Conservation (phyloP, 2,888 invertebrate species). For the Nemapogon koenigi region DNA sequence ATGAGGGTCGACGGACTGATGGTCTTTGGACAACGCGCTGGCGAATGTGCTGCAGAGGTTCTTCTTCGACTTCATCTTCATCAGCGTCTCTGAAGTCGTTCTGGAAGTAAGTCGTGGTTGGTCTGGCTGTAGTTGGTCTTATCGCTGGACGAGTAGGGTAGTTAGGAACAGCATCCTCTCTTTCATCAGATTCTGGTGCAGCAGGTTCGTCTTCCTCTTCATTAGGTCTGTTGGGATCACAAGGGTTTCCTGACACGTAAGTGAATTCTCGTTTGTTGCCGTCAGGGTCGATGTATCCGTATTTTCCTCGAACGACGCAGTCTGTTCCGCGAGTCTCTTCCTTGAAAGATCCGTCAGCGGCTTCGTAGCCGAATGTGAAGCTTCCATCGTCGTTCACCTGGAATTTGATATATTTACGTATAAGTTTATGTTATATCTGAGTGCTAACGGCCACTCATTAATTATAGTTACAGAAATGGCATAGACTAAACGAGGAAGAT, state of each 20-base stretch:
- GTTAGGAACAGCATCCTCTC: conserved; percentile 68
- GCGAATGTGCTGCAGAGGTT: conserved; percentile 51
- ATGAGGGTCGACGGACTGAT: conserved; percentile 34
- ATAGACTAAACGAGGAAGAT: no score
- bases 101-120: conserved; percentile 71
- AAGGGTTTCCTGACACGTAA: conserved; percentile 85
- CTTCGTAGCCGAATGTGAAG: conserved; percentile 85
- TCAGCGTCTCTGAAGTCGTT: conserved; percentile 72
- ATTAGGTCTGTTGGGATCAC: conserved; percentile 82
- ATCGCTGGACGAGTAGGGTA: conserved; percentile 59
- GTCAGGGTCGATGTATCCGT: conserved; percentile 86
- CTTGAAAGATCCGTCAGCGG: conserved; percentile 85
- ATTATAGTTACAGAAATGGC: no score
- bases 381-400: conserved; percentile 81
- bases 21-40: conserved; percentile 57
- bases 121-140: conserved; percentile 51
- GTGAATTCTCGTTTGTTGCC: conserved; percentile 87
- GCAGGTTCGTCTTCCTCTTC: conserved; percentile 68
- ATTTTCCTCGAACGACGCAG: conserved; percentile 86
- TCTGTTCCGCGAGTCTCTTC: conserved; percentile 86
- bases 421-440: no score
- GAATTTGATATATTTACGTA: no score
- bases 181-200: conserved; percentile 62
- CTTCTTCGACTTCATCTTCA: conserved; percentile 65
- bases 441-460: no score